Base-by-base conservation (phyloP, 2,797 vertebrate species). In the Xyrichtys novacula region DNA sequence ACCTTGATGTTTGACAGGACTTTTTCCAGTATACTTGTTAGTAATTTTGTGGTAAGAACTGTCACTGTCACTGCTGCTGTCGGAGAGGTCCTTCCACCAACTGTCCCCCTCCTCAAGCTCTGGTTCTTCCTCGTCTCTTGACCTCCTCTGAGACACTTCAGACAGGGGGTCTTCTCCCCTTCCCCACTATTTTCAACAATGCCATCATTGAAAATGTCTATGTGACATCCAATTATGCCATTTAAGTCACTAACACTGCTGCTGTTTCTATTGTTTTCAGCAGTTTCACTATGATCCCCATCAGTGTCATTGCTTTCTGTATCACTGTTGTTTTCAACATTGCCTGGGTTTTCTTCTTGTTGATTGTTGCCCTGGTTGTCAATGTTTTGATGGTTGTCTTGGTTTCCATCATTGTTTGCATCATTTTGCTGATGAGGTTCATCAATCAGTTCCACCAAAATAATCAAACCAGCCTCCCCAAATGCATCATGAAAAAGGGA, bases 381-480 rank as follows among this genome's bases (percentile, higher is more conserved):
- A 15, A 5, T 0, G 20, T 53, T 2, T 4, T 22, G 1, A 15
- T 39, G 9, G 26, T 52, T 39, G 12, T 36, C 25, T 8, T 20
- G 11, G 44, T 29, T 22, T n/a, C 1, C 22, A 16, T 22, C 4
- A 19, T 22, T 17, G 9, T 7, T 3, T 3, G 5, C 1, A 9
- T 43, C 10, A 22, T 43, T 9, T 12, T 23, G 20, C 5, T 46
- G 43, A 6, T 48, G 15, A 17, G 1, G 22, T 8, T 26, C n/a
- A 42, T 14, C 10, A 3, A 43, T 5, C 7, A 43, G 2, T 8
- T 23, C 16, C 20, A 38, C 7, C 1, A 47, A 2, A 3, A 9
- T 0, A 11, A 0, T 3, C 7, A 36, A 23, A 4, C 5, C 6
- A 15, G 2, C 5, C 1, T 25, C 15, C 8, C 17, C 7, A 3